Conservation (phyloP, 1,140 invertebrate species). For the Campoletis sonorensis region DNA sequence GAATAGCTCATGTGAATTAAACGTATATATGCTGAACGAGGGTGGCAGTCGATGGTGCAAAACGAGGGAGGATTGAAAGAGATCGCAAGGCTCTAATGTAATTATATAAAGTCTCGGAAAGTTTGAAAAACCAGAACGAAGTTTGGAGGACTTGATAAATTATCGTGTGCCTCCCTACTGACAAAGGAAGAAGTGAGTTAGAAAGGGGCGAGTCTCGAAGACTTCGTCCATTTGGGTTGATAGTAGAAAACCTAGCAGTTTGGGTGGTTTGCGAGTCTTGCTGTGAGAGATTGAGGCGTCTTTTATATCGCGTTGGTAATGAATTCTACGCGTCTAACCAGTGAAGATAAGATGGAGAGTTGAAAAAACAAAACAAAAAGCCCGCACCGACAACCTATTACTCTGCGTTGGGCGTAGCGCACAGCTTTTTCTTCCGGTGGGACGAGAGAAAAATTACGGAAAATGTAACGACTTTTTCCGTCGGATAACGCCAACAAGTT, state of each 20-base stretch:
- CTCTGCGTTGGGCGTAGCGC: constrained; percentile 13
- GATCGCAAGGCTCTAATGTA: constrained; percentile 29
- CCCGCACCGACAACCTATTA: not conserved
- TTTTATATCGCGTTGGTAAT: constrained; percentile 48
- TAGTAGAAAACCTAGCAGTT: constrained; percentile 18
- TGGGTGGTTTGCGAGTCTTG: not conserved
- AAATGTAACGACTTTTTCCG: constrained; percentile 15
- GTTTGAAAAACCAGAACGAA: constrained; percentile 1
- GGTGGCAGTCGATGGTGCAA: not conserved
- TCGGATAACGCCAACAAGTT: not conserved
- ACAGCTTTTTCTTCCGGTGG: not conserved
- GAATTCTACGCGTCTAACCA: constrained; percentile 48
- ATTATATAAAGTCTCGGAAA: constrained; percentile 32
- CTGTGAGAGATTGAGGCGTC: constrained; percentile 31
- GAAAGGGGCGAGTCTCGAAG: constrained; percentile 10
- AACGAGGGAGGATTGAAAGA: constrained; percentile 23
- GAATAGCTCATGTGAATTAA: not conserved
- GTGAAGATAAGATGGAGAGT: constrained; percentile 45
- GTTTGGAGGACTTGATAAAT: constrained; percentile 49
- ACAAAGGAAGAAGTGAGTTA: constrained; percentile 47
- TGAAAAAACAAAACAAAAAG: constrained; percentile 45
- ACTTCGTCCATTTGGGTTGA: not conserved
- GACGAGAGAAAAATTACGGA: constrained; percentile 35
- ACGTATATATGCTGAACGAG: not conserved
- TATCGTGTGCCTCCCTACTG: constrained; percentile 41